Conservation (phyloP, 2,113 vertebrate genomes). For the Capreolus pygargus region DNA sequence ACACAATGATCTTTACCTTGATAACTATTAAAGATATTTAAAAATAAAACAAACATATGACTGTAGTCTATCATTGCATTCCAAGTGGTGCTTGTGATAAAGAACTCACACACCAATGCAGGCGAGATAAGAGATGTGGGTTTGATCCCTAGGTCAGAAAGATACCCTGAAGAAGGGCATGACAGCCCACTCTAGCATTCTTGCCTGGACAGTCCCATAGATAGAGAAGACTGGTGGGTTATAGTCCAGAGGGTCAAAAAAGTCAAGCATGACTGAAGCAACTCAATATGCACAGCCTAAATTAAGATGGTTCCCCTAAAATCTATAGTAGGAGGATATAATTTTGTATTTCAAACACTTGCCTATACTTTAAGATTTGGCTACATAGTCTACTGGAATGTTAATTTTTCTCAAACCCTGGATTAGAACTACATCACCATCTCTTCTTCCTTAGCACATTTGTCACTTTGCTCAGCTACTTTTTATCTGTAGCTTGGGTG, state of each 20-base stretch:
- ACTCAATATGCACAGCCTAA: not conserved
- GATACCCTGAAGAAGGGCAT: not conserved
- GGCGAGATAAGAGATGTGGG: accelerated
- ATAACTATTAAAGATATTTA: not conserved
- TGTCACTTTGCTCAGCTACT: not conserved
- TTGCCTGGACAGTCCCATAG: not conserved
- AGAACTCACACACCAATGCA: not conserved
- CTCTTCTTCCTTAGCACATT: not conserved
- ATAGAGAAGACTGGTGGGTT: not conserved
- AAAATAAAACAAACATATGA: not conserved
- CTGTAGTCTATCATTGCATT: not conserved
- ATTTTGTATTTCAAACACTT: not conserved
- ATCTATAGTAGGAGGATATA: not conserved
- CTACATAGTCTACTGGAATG: not conserved
- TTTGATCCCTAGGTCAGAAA: not conserved
- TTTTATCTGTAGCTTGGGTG: not conserved
- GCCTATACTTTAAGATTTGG: not conserved
- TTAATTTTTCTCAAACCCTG: not conserved
- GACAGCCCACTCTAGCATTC: not conserved
- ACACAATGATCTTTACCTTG: not conserved
- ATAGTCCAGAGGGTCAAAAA: not conserved
- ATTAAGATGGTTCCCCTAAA: not conserved
- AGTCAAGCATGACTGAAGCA: not conserved
- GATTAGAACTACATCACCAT: not conserved
- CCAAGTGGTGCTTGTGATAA: not conserved